Conservation (phyloP, 2,113 vertebrate species). For the Amphiprion percula region DNA sequence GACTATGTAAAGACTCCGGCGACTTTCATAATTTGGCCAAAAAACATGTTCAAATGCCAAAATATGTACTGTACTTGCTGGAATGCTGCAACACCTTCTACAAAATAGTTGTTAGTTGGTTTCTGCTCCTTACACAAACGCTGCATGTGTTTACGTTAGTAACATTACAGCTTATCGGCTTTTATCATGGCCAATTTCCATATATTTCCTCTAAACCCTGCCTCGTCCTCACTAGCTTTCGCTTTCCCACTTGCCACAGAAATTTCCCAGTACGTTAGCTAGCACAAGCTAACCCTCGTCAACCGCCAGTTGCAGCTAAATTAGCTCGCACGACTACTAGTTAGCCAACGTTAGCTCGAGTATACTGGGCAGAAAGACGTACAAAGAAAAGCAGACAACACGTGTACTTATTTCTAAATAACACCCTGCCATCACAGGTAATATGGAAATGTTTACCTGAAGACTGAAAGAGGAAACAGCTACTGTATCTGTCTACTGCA, state of each 20-base stretch:
- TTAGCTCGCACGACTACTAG: constrained; percentile 6
- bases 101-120: too few species aligned
- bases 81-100: too few species aligned
- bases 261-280: constrained; percentile 34
- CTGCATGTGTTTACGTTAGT: too few species aligned
- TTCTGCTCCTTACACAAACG: too few species aligned
- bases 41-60: not conserved
- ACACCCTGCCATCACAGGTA: rapidly evolving
- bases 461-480: constrained; percentile 34
- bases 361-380: not conserved
- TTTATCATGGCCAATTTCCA: not conserved
- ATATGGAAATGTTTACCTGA: constrained; percentile 53
- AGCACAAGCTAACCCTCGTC: constrained; percentile 55
- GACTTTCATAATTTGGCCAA: not conserved
- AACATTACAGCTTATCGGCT: too few species aligned
- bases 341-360: not conserved
- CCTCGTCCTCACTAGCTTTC: constrained; percentile 1
- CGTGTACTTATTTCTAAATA: not conserved
- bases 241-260: not conserved
- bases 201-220: too few species aligned
- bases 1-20: too few species aligned
- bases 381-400: not conserved
- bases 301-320: constrained; percentile 35
- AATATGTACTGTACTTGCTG: too few species aligned
- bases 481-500: constrained; percentile 29